Percentiles rank a stretch among this genome's conserved stretches.
Conservation (phyloP, 2,888 invertebrate genomes). For the Acholoe squamosa region DNA sequence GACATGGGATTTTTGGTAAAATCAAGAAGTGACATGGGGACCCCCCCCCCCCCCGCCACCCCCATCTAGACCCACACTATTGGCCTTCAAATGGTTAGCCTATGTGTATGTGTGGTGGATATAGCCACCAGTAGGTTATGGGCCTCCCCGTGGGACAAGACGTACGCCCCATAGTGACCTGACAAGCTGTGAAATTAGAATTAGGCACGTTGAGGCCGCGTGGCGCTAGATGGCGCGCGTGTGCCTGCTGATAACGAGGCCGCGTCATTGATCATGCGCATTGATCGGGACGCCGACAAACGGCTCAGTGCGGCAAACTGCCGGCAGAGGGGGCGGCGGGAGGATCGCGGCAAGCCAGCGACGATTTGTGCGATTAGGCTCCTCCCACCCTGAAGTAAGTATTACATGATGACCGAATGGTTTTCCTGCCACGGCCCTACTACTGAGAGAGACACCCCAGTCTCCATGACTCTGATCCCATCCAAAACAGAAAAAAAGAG, state of each 20-base stretch:
- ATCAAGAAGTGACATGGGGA: too few relatives aligned
- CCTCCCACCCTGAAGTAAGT: too few relatives aligned
- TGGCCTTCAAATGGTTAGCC: too few relatives aligned
- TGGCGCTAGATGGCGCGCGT: conserved; percentile 42
- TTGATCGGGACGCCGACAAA: conserved; percentile 44
- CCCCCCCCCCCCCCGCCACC: too few relatives aligned
- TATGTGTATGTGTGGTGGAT: too few relatives aligned
- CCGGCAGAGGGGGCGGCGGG: conserved; percentile 8
- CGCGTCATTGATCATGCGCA: conserved; percentile 44
- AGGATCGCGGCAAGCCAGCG: neutral
- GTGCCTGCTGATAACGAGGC: conserved; percentile 45
- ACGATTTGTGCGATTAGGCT: conserved; percentile 4
- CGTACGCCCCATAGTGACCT: conserved; percentile 52
- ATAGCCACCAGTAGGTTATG: neutral
- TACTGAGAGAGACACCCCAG: too few relatives aligned
- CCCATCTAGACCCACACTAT: too few relatives aligned
- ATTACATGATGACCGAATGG: too few relatives aligned
- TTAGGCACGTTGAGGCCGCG: conserved; percentile 14
- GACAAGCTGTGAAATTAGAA: conserved; percentile 57
- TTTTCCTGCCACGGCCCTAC: too few relatives aligned
- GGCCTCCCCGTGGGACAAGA: conserved; percentile 11
- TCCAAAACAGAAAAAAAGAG: too few relatives aligned
- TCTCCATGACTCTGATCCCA: too few relatives aligned
- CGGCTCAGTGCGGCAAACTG: conserved; percentile 35
- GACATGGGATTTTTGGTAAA: too few relatives aligned